Evolutionary conservation across 2,113 vertebrate genomes (phyloP).

Genomic region (Anarrhichthys ocellatus): DNA sequence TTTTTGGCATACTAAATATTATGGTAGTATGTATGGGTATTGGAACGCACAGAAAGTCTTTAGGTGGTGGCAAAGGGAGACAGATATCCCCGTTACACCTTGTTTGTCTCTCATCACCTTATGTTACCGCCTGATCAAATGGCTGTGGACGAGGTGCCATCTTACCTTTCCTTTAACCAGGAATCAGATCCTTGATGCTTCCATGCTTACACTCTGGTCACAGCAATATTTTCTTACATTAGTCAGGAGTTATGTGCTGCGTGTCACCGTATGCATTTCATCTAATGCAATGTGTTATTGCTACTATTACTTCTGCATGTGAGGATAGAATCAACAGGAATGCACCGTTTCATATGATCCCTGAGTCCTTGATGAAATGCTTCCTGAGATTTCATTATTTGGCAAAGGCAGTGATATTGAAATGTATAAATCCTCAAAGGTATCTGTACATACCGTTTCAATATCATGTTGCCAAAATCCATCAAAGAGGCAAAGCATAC

Average conservation of each 20-base stretch:
- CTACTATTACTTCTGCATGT: neutral
- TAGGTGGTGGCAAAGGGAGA: neutral
- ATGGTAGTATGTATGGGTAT: neutral
- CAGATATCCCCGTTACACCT: neutral
- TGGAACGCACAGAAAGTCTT: neutral
- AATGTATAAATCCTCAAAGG: constrained; percentile 68
- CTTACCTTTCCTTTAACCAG: neutral
- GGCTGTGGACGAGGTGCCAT: neutral
- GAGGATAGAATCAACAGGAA: constrained; percentile 42
- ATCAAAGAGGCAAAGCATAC: constrained; percentile 20
- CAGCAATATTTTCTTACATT: neutral
- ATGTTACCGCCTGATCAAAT: neutral
- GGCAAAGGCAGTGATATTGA: constrained; percentile 42
- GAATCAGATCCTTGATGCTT: neutral
- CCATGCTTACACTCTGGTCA: neutral
- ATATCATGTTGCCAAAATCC: constrained; percentile 55
- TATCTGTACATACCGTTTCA: constrained; percentile 69
- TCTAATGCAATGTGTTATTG: neutral
- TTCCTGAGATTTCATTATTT: constrained; percentile 54
- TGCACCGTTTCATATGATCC: constrained; percentile 49
- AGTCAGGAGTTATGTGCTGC: neutral
- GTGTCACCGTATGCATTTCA: neutral
- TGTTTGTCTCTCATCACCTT: neutral
- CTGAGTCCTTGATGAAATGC: constrained; percentile 38
- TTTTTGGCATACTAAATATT: neutral